Base-by-base conservation (phyloP, 1,140 invertebrate genomes). In the Epicauta chinensis region DNA sequence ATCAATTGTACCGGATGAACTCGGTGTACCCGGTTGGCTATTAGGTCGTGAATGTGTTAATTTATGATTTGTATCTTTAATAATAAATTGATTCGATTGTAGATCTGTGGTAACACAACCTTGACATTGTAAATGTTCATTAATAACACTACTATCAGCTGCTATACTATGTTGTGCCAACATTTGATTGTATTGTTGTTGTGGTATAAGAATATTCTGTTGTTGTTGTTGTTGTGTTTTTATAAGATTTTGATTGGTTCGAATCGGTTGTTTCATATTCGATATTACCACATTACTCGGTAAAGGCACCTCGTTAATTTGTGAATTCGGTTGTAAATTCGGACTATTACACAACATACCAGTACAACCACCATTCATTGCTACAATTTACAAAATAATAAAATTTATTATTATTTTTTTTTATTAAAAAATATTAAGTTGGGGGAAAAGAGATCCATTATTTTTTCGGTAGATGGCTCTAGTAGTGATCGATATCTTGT, bases 61-160 rank as follows among this genome's bases (percentile, higher is more conserved):
- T 37, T 57, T 37, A 15, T 47, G 29, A 67, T 46, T 65, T 59
- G 51, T 68, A 70, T 44, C 23, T 23, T 23, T 23, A 23, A 23
- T 23, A 3, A 23, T 23, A 23, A 23, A 23, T 23, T 23, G 23
- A 69, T 72, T 2, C 51, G 36, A 40, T 16, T 47, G 50, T 41
- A 40, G 13, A 49, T 37, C 57, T 50, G 65, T 64, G 13, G 59
- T 55, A 32, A 67, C 62, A 57, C 71, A 74, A 23, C 68, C 65
- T 71, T 77, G 67, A 32, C 61, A 63, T 34, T 34, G 53, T 31
- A 39, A 42, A n/a, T 64, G 59, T 44, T 77, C 75, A n/a, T 69
- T 69, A 7, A 75, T 52, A 10, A 73, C 70, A 55, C 76, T 79
- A 53, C 78, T 80, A 55, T 80, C 77, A 2, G 76, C 75, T n/a